phyloP scores from a whole-genome alignment of 2,113 vertebrate species.

The Nicator chloris region DNA sequence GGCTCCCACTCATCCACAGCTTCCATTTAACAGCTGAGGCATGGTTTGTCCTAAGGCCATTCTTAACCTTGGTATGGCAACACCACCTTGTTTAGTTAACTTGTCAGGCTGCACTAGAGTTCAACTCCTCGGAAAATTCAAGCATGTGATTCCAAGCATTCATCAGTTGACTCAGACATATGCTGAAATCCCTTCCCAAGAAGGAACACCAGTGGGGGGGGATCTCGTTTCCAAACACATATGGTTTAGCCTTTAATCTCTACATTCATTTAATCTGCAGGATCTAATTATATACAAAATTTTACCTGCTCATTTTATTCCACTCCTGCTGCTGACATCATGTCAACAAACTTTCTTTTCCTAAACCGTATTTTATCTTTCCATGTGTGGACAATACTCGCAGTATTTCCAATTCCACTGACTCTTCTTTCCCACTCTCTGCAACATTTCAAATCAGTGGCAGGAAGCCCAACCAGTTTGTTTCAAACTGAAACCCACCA shows the following conservation, averaged over 20 bases:
- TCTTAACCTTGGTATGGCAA: no score
- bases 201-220: rapidly evolving
- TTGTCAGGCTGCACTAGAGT: not conserved
- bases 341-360: not conserved
- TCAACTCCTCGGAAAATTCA: not conserved
- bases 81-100: no score
- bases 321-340: not conserved
- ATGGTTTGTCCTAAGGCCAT: no score
- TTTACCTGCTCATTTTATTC: not conserved
- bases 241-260: not conserved
- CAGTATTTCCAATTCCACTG: not conserved
- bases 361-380: not conserved
- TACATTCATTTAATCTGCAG: not conserved
- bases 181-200: not conserved
- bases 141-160: rapidly evolving
- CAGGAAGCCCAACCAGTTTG: rapidly evolving
- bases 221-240: not conserved
- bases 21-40: not conserved
- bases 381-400: rapidly evolving
- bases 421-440: no score
- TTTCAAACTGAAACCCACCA: rapidly evolving
- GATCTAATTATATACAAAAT: not conserved
- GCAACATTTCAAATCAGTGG: rapidly evolving
- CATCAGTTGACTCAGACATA: no score
- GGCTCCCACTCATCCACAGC: not conserved